A percentile compares a stretch with the other conserved stretches of the same genome.
Conservation (phyloP, 2,888 invertebrate genomes). For the Artemia sinica region DNA sequence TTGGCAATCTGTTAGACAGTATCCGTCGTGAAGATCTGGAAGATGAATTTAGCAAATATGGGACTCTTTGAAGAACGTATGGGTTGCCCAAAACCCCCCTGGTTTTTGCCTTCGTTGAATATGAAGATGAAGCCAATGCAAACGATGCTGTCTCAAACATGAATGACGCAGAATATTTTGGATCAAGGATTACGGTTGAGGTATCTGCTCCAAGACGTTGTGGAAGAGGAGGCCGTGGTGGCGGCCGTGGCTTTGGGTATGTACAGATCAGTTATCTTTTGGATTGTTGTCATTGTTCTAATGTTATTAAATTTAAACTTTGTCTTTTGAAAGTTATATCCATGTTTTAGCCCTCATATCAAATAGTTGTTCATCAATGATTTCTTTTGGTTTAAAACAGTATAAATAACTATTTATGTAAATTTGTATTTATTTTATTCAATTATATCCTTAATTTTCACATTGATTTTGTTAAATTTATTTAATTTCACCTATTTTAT, state of each 20-base stretch:
- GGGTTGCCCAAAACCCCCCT: slow-evolving; percentile 9
- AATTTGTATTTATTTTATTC: too few species aligned
- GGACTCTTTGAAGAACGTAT: background rate
- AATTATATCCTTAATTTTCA: too few species aligned
- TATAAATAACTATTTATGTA: too few species aligned
- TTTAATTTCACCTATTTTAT: too few species aligned
- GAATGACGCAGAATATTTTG: slow-evolving; percentile 7
- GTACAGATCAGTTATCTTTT: background rate
- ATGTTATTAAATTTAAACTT: too few species aligned
- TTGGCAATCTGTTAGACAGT: slow-evolving; percentile 2
- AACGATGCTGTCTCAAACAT: slow-evolving; percentile 7
- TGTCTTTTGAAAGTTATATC: too few species aligned
- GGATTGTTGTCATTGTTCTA: too few species aligned
- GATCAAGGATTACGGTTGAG: slow-evolving; percentile 3
- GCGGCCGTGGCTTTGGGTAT: slow-evolving; percentile 7
- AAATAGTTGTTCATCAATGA: too few species aligned
- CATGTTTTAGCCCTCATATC: too few species aligned
- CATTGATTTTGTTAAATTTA: too few species aligned
- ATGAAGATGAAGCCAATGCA: slow-evolving; percentile 3
- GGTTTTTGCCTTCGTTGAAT: slow-evolving; percentile 5
- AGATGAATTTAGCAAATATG: slow-evolving; percentile 9
- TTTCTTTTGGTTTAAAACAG: too few species aligned
- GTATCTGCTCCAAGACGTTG: slow-evolving; percentile 4
- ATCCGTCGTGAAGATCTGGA: slow-evolving; percentile 1
- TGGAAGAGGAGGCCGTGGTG: background rate